Evolutionary conservation across 2,888 invertebrate species (phyloP).

Genomic region (Cryptus viduatorius): DNA sequence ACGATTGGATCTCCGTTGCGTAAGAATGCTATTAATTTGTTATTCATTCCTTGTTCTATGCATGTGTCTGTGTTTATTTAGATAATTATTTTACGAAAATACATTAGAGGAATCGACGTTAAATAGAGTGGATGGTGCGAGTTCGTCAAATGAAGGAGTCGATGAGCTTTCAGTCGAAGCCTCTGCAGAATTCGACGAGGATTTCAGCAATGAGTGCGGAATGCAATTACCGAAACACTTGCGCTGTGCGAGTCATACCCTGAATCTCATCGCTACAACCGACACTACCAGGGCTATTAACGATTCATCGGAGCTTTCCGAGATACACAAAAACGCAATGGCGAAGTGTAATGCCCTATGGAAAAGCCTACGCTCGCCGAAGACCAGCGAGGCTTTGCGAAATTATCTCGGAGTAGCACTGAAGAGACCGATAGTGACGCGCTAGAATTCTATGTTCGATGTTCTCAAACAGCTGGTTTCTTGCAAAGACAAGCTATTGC

Average conservation of each 20-base stretch:
- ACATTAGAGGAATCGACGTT: too few relatives aligned
- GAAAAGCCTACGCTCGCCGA: constrained; percentile 19
- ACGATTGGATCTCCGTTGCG: constrained; percentile 9
- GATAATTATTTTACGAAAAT: too few relatives aligned
- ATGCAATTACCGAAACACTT: constrained; percentile 40
- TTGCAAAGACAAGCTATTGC: not conserved
- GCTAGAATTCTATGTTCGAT: constrained; percentile 4
- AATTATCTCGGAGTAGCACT: constrained; percentile 2
- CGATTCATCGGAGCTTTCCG: not conserved
- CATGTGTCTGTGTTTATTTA: too few relatives aligned
- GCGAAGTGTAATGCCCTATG: not conserved
- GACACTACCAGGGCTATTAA: constrained; percentile 12
- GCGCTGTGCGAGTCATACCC: constrained; percentile 47
- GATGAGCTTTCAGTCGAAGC: not conserved
- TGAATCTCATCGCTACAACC: constrained; percentile 48
- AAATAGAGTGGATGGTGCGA: too few relatives aligned
- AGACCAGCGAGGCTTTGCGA: not conserved
- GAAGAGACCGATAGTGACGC: constrained; percentile 11
- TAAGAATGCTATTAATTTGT: constrained; percentile 18
- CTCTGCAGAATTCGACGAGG: constrained; percentile 10
- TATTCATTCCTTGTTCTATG: not conserved
- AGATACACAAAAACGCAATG: not conserved
- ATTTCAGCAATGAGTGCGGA: not conserved
- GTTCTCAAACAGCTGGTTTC: not conserved
- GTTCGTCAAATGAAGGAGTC: too few relatives aligned